phyloP scores from a whole-genome alignment of 2,888 invertebrate species.

The Caenorhabditis sp. region DNA sequence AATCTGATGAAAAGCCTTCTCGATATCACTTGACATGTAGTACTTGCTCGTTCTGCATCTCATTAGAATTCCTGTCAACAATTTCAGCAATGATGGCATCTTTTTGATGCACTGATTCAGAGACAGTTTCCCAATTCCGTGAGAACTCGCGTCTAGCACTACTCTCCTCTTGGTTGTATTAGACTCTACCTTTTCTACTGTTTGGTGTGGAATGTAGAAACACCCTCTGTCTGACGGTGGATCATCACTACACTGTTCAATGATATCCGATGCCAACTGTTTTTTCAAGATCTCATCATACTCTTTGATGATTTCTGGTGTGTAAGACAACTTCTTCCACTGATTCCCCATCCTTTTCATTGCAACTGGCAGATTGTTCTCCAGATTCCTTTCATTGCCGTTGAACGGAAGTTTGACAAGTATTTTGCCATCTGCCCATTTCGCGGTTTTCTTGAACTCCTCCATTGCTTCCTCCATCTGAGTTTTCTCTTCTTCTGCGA shows the following conservation, averaged over 20 bases:
- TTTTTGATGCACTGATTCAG: conserved; percentile 65
- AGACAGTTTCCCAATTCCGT: conserved; percentile 27
- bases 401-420: conserved; percentile 14
- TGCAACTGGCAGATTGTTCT: conserved; percentile 3
- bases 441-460: not conserved
- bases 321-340: not conserved
- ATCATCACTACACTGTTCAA: conserved; percentile 15
- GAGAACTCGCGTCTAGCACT: conserved; percentile 65
- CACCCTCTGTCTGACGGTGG: not conserved
- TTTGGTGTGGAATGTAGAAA: conserved; percentile 61
- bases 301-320: not conserved
- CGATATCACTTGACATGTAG: conserved; percentile 66
- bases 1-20: conserved; percentile 74
- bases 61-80: conserved; percentile 47
- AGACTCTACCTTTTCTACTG: conserved; percentile 52
- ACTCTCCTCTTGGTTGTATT: conserved; percentile 58
- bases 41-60: conserved; percentile 29
- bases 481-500: not conserved
- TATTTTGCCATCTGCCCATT: conserved; percentile 8
- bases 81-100: conserved; percentile 50
- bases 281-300: conserved; percentile 33
- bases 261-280: conserved; percentile 35
- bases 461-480: conserved; percentile 1
- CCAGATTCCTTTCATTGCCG: conserved; percentile 2
- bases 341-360: not conserved